A percentile compares a stretch with the other conserved stretches of the same genome.
phyloP scores from a whole-genome alignment of 2,797 vertebrate genomes.

The Psittacula echo region DNA sequence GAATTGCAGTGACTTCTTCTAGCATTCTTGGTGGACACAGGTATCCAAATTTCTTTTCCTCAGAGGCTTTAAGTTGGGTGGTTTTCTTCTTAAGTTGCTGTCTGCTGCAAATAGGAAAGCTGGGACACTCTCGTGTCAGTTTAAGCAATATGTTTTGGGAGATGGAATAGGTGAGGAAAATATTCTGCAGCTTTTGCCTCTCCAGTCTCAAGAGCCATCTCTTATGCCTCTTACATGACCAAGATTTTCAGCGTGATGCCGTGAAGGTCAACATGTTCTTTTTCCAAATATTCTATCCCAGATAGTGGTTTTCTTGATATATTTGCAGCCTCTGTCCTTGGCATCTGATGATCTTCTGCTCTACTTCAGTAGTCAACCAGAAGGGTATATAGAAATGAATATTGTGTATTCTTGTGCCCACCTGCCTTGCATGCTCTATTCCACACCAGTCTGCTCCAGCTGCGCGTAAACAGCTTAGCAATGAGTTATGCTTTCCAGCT shows the following conservation, averaged over 20 bases:
- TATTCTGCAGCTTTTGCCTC: background rate
- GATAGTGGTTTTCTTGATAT: background rate
- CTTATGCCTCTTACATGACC: background rate
- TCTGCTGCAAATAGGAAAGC: background rate
- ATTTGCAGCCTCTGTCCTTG: background rate
- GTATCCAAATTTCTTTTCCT: background rate
- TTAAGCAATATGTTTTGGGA: background rate
- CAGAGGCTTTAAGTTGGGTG: background rate
- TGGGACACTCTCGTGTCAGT: background rate
- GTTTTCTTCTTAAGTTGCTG: background rate
- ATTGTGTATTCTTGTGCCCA: background rate
- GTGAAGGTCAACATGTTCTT: background rate
- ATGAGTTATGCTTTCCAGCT: conserved; percentile 12
- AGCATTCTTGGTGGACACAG: background rate
- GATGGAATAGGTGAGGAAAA: background rate
- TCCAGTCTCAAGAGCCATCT: background rate
- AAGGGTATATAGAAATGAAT: background rate
- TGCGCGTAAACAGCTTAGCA: background rate
- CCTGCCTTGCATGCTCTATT: background rate
- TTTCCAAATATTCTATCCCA: background rate
- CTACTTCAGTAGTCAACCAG: background rate
- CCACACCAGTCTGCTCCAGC: background rate
- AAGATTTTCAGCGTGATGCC: background rate
- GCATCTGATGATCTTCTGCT: background rate
- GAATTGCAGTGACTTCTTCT: background rate